phyloP scores from a whole-genome alignment of 2,888 invertebrate genomes.

The Odiellus spinosus region DNA sequence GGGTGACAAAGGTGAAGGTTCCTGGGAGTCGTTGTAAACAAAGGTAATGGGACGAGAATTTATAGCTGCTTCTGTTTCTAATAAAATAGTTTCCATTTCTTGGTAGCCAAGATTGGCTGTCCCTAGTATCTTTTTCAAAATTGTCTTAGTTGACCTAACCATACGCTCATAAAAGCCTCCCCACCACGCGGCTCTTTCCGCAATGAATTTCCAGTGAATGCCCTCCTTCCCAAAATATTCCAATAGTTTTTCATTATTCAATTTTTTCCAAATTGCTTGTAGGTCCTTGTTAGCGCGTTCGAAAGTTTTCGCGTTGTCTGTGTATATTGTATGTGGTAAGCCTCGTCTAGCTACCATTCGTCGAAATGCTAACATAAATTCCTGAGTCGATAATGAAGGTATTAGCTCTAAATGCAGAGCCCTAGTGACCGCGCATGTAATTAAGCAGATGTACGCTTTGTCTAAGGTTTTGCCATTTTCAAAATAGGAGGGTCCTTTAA shows the following conservation, averaged over 20 bases:
- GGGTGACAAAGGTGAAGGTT: no score
- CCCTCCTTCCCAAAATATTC: background rate
- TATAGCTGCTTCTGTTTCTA: conserved; percentile 23
- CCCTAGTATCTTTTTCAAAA: conserved; percentile 26
- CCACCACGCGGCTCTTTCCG: conserved; percentile 30
- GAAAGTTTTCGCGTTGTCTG: no score
- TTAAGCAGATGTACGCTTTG: background rate
- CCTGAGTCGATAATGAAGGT: no score
- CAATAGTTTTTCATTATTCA: no score
- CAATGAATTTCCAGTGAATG: conserved; percentile 27
- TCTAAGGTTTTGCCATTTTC: background rate
- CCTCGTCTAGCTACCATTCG: no score
- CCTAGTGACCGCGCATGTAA: background rate
- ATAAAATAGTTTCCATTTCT: conserved; percentile 23
- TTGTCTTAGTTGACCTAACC: conserved; percentile 27
- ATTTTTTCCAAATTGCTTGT: no score
- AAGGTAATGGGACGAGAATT: conserved; percentile 29
- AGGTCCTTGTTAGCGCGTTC: no score
- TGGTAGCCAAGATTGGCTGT: conserved; percentile 28
- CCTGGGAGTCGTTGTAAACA: no score
- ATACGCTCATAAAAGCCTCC: conserved; percentile 33
- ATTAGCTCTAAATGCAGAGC: no score
- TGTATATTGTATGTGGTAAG: no score
- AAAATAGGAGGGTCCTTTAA: background rate
- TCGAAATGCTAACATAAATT: no score